Evolutionary conservation across 2,113 vertebrate genomes (phyloP), one percentile per base, ranked within the genome.

Genomic region (Antigone vipio): DNA sequence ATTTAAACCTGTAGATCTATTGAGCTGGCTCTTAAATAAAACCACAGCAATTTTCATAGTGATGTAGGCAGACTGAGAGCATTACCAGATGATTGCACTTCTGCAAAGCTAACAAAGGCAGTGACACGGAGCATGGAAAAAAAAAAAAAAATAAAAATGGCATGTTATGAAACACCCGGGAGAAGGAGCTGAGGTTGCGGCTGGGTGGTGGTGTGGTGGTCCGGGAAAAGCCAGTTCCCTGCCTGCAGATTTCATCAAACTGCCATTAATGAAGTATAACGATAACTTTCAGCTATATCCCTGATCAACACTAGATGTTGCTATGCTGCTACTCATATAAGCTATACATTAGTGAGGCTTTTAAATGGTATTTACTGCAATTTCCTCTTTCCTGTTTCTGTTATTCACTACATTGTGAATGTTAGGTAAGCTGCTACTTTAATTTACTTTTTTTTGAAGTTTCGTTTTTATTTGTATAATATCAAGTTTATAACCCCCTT

Each of bases 281-380:
- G 2, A 40, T 50, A 55, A 53, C 74, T 85, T 78, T 53, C 85
- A 97, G 97, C 96, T 97, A 97, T 98, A 91, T 97, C 97, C 73
- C 60, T 6, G 10, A 85, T 87, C 96, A 66, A 97, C 98, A 97
- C 98, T 98, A 98, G 98, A 97, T 98, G 98, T 92, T 98, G 97
- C 98, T 98, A 47, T 97, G 92, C 96, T 82, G 96, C 97, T 97
- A 29, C 96, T 95, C 96, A 95, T 97, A 96, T 58, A 76, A 96
- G 52, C 92, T 94, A 95, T 95, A 96, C 67, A 6, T 96, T 95
- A 85, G 64, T 2, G 2, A 30, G 62, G 27, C 29, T 92, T 93
- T 68, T 12, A 59, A 92, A 75, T 0, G 9, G 34, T 76, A 20
- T 69, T 67, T 81, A 29, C 60, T 32, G 87, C 85, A 62, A 59